Evolutionary conservation across 2,888 invertebrate species (phyloP).

Genomic region (Fragum fragum): DNA sequence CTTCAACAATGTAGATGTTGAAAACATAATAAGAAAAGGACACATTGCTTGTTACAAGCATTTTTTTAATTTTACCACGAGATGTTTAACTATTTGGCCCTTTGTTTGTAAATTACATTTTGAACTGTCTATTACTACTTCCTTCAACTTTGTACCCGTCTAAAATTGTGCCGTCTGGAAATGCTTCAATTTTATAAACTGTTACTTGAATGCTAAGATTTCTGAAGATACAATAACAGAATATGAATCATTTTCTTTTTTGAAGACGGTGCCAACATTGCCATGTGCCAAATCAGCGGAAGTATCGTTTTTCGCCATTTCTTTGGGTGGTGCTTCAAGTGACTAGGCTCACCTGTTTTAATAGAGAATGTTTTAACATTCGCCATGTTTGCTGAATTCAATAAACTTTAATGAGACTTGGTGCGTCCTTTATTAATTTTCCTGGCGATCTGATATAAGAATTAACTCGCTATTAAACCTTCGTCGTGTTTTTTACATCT

Average conservation of each 20-base stretch:
- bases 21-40: too few relatives aligned
- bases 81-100: too few relatives aligned
- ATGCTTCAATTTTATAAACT: too few relatives aligned
- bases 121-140: too few relatives aligned
- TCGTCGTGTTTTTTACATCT: not conserved
- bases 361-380: not conserved
- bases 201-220: too few relatives aligned
- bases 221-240: too few relatives aligned
- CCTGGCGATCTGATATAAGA: not conserved
- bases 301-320: not conserved
- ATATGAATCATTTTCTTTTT: not conserved
- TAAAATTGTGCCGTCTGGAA: too few relatives aligned
- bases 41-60: too few relatives aligned
- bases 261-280: not conserved
- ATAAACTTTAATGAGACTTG: not conserved
- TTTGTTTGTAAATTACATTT: too few relatives aligned
- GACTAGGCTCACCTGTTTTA: not conserved
- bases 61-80: too few relatives aligned
- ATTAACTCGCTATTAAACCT: not conserved
- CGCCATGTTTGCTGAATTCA: not conserved
- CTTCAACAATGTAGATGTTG: too few relatives aligned
- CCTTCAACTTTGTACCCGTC: too few relatives aligned
- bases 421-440: not conserved
- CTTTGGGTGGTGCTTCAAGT: not conserved
- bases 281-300: not conserved